Percentiles rank a stretch among this genome's conserved stretches.
phyloP scores from a whole-genome alignment of 2,888 invertebrate genomes.

The Bembecia ichneumoniformis region DNA sequence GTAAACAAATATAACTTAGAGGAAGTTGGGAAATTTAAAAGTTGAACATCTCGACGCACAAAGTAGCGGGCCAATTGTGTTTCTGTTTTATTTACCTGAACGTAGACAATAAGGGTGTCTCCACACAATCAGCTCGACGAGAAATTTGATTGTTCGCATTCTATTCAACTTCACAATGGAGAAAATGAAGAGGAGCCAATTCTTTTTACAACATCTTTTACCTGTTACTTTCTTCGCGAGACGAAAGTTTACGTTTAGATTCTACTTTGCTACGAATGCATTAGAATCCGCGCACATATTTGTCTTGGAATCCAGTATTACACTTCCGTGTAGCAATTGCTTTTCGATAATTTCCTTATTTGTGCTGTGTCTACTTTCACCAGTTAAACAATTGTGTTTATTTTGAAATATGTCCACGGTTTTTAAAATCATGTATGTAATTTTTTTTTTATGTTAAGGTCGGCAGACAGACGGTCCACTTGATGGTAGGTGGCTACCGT shows the following conservation, averaged over 20 bases:
- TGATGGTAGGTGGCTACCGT: too few relatives aligned
- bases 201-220: slow-evolving; percentile 58
- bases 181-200: slow-evolving; percentile 67
- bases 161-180: slow-evolving; percentile 67
- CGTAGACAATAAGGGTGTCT: slow-evolving; percentile 63
- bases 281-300: slow-evolving; percentile 53
- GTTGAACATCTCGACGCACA: slow-evolving; percentile 53
- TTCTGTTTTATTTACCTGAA: slow-evolving; percentile 62
- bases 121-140: slow-evolving; percentile 59
- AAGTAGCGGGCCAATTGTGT: slow-evolving; percentile 47
- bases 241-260: slow-evolving; percentile 60
- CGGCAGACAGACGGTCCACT: too few relatives aligned
- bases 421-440: not conserved
- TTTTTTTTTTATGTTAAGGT: too few relatives aligned
- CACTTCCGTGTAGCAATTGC: slow-evolving; percentile 43
- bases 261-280: slow-evolving; percentile 47
- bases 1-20: not conserved
- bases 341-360: slow-evolving; percentile 6
- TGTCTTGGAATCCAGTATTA: slow-evolving; percentile 48
- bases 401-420: slow-evolving; percentile 2
- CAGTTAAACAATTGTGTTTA: not conserved
- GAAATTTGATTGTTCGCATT: slow-evolving; percentile 64
- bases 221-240: slow-evolving; percentile 51
- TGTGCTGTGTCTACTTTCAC: not conserved
- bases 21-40: slow-evolving; percentile 50